Percentiles rank a stretch among this genome's conserved stretches.
These are phyloP conservation scores for Nephila pilipes DNA, from an alignment of 1,140 invertebrate species.

Conservation along the genomic window DNA sequence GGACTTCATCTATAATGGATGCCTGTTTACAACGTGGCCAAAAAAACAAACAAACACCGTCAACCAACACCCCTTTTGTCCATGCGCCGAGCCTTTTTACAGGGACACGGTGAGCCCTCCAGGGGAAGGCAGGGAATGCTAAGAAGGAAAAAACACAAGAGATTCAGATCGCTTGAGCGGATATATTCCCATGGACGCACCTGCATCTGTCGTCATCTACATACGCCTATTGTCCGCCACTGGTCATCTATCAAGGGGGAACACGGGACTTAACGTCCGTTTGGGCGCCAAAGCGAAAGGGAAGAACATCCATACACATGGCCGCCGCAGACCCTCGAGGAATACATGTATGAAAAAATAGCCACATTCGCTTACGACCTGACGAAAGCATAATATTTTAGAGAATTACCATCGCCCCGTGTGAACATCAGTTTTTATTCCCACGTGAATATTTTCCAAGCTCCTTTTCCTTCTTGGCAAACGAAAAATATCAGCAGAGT, in stretches of 20 bases:
- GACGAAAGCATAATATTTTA: constrained; percentile 76
- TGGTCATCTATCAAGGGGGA: constrained; percentile 75
- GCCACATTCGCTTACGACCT: constrained; percentile 58
- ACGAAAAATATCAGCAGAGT: not conserved
- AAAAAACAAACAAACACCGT: constrained; percentile 48
- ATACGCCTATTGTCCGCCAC: constrained; percentile 69
- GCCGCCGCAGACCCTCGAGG: not conserved
- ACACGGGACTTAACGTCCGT: constrained; percentile 50
- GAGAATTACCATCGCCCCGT: constrained; percentile 63
- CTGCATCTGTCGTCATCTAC: constrained; percentile 76
- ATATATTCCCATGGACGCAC: constrained; percentile 73
- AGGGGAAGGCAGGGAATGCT: not conserved
- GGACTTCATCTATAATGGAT: constrained; percentile 77
- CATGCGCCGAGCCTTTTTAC: constrained; percentile 18
- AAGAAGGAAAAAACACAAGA: constrained; percentile 39
- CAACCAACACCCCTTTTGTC: constrained; percentile 69
- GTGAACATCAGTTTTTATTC: constrained; percentile 71
- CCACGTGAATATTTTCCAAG: constrained; percentile 72
- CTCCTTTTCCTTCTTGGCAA: constrained; percentile 26
- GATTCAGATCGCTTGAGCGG: constrained; percentile 65
- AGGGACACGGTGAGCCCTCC: not conserved
- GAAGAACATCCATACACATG: constrained; percentile 67
- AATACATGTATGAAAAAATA: constrained; percentile 66
- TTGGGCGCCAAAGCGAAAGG: constrained; percentile 47
- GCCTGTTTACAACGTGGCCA: constrained; percentile 61